Base-by-base conservation (phyloP, 2,113 vertebrate genomes). In the Onychostoma macrolepis region DNA sequence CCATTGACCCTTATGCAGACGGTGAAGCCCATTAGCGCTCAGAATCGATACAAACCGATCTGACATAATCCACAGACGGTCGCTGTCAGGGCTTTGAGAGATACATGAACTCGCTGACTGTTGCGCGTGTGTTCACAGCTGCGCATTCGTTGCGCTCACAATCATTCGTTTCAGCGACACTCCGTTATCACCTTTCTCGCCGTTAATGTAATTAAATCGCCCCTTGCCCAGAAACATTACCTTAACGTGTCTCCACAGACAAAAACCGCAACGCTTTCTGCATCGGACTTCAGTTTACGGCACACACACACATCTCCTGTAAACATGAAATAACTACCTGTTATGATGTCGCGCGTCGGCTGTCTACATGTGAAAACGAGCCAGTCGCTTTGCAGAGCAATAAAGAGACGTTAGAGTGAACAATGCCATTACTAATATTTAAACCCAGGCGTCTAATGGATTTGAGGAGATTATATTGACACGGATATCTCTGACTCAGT, bases 301-400 rank as follows among this genome's bases (percentile, higher is more conserved):
- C 48, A 33, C 48, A 11, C 33, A 38, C 41, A 15, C n/a, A 28
- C 26, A 30, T 83, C 63, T 83, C 45, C 19, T 8, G 26, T 43
- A 86, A 41, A 86, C 53, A 69, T 58, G 17, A 36, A 80, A 28
- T 80, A 86, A 86, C 86, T 77, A 87, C 86, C 86, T 87, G 86
- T 87, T 86, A 80, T 82, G 69, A 26, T 80, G 77, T 43, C 45
- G 85, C 78, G 45, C 77, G 33, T 2, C 26, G 26, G 76, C 24
- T 53, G 72, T 45, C 80, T 67, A 65, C 79, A n/a, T 28, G 10
- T n/a, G 1, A n/a, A 50, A 72, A 72, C 81, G 30, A 72, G 48
- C 50, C n/a, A 12, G 53, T 61, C 78, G 53, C 78, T 80, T 61
- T 41, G 78, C 78, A 26, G 30, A 69, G 63, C 81, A 45, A 71